Conservation (phyloP, 2,888 invertebrate genomes). For the Halictus quadricinctus region DNA sequence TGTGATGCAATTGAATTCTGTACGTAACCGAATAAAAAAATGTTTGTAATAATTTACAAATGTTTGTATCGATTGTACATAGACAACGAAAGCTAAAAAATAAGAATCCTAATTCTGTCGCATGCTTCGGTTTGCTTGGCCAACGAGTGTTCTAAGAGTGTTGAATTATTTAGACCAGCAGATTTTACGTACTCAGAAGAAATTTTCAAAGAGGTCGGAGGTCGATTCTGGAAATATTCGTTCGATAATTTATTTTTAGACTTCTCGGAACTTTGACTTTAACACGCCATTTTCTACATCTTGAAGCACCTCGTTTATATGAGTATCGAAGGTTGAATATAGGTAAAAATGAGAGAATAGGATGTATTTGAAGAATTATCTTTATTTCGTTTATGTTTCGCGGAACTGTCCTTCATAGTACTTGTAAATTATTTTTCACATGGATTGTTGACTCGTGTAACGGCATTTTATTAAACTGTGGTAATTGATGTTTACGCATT, state of each 20-base stretch:
- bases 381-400: too few species aligned
- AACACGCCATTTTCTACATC: not conserved
- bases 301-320: not conserved
- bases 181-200: constrained; percentile 10
- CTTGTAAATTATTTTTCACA: not conserved
- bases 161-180: constrained; percentile 20
- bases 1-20: not conserved
- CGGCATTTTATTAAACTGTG: too few species aligned
- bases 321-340: not conserved
- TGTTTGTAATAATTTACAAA: too few species aligned
- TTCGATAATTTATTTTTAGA: constrained; percentile 21
- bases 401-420: too few species aligned
- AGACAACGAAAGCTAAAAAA: not conserved
- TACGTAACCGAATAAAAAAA: not conserved
- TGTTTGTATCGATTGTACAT: not conserved
- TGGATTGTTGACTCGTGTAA: not conserved
- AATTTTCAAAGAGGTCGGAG: not conserved
- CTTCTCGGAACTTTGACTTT: not conserved
- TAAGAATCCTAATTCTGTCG: not conserved
- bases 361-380: too few species aligned
- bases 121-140: not conserved
- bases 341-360: not conserved
- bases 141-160: not conserved
- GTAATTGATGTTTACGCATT: too few species aligned
- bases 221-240: constrained; percentile 14